Evolutionary conservation across 2,888 invertebrate species (phyloP), one percentile per base, ranked within the genome.

Genomic region (Napeogenes inachia): DNA sequence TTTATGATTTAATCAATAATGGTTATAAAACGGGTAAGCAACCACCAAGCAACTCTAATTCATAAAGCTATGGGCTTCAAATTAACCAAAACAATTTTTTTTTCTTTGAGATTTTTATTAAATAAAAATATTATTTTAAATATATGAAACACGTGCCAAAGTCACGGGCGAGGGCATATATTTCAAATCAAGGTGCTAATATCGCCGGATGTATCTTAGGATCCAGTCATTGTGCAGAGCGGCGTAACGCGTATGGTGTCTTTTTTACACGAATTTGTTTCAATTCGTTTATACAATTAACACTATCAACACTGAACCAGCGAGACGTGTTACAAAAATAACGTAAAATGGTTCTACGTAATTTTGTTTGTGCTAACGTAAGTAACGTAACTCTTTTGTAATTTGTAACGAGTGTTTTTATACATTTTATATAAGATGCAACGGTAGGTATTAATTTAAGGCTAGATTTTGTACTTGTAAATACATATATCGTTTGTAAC

Each of bases 241-340:
- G 68, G 71, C 72, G 71, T 68, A 70, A 70, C 64, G 69, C 74
- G 78, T 77, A 76, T 73, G 76, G 70, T 74, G 74, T 75, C 72
- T 78, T 78, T 83, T 84, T 81, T 85, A 74, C 70, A 75, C 71
- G 73, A 71, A 59, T 67, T 81, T 80, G 75, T 80, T 82, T 82
- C 72, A 71, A 78, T 79, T 75, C 72, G 76, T 82, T 87, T 82
- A 89, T 84, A 87, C 84, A 87, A 87, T 89, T 89, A 85, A 74
- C 69, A 75, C 73, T 75, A 72, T 76, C 21, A 77, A 75, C 73
- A 74, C 76, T 75, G 69, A 75, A 73, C 75, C 72, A 75, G 79
- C 72, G 77, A 77, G 83, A 85, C 85, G 75, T 75, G 82, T 78
- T 82, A 82, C 83, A 83, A 84, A 79, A 73, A 73, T 65, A 66